Evolutionary conservation across 2,888 invertebrate genomes (phyloP).

Genomic region (Scelioninae gen. 1): DNA sequence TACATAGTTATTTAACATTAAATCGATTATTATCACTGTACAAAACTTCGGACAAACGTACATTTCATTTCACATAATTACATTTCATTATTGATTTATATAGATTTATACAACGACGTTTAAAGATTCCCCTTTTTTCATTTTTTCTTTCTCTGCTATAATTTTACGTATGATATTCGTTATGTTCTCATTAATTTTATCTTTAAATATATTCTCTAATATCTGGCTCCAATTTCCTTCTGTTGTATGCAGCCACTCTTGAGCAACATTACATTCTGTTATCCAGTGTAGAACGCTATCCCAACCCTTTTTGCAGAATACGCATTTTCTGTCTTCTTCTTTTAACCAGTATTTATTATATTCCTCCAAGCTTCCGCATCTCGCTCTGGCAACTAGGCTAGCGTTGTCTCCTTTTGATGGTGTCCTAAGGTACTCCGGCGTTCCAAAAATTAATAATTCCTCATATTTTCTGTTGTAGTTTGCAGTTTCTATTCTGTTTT

Average conservation of each 20-base stretch:
- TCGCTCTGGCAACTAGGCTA: constrained; percentile 13
- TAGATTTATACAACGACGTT: too few relatives aligned
- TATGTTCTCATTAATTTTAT: not conserved
- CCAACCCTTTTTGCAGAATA: constrained; percentile 3
- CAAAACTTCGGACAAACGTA: too few relatives aligned
- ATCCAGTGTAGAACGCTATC: not conserved
- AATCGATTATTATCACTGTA: too few relatives aligned
- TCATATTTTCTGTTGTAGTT: not conserved
- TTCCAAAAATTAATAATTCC: not conserved
- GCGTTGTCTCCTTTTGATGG: not conserved
- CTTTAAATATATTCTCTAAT: not conserved
- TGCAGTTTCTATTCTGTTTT: not conserved
- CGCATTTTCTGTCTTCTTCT: constrained; percentile 2
- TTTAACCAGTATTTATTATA: constrained; percentile 16
- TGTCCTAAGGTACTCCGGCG: not conserved
- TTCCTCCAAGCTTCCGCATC: constrained; percentile 22
- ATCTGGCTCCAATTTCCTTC: not conserved
- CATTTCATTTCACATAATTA: too few relatives aligned
- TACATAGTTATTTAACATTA: too few relatives aligned
- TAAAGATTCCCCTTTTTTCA: not conserved
- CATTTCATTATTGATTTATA: too few relatives aligned
- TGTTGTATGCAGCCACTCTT: not conserved
- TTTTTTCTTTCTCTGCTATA: not conserved
- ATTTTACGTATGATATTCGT: constrained; percentile 58
- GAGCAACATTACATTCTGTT: not conserved